phyloP scores from a whole-genome alignment of 2,797 vertebrate species.

The Gymnothorax javanicus region DNA sequence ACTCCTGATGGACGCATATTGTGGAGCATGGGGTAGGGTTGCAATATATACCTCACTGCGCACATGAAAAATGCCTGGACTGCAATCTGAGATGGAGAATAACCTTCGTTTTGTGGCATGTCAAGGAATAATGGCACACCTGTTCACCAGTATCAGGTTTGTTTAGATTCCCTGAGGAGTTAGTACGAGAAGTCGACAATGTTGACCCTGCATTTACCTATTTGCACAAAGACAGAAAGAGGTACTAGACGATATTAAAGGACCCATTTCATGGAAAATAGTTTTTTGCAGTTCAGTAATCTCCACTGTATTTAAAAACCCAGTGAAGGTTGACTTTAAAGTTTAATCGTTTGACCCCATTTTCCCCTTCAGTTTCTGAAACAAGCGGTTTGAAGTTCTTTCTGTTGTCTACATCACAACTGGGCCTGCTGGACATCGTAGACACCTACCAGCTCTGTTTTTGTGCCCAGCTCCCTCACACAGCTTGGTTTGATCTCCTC shows the following conservation, averaged over 20 bases:
- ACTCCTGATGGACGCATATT: constrained; percentile 18
- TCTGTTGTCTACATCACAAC: too few species aligned
- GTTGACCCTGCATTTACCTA: not conserved
- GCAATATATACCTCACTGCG: not conserved
- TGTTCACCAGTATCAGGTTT: not conserved
- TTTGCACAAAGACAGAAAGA: not conserved
- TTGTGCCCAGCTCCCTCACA: too few species aligned
- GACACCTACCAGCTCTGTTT: too few species aligned
- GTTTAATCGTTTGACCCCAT: too few species aligned
- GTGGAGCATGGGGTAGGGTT: constrained; percentile 14
- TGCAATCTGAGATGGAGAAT: not conserved
- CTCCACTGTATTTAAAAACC: too few species aligned
- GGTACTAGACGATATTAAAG: not conserved
- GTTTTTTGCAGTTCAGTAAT: too few species aligned
- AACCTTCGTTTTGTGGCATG: not conserved
- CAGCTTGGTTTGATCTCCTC: too few species aligned
- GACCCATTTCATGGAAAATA: too few species aligned
- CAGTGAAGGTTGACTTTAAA: too few species aligned
- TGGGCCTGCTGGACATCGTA: too few species aligned
- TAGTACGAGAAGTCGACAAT: not conserved
- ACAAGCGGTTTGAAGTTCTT: too few species aligned
- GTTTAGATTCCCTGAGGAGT: not conserved
- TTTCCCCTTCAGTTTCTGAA: too few species aligned
- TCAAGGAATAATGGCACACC: not conserved
- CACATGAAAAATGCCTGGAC: not conserved